Conservation (phyloP, 2,113 vertebrate species). For the Emydura subglobosa region DNA sequence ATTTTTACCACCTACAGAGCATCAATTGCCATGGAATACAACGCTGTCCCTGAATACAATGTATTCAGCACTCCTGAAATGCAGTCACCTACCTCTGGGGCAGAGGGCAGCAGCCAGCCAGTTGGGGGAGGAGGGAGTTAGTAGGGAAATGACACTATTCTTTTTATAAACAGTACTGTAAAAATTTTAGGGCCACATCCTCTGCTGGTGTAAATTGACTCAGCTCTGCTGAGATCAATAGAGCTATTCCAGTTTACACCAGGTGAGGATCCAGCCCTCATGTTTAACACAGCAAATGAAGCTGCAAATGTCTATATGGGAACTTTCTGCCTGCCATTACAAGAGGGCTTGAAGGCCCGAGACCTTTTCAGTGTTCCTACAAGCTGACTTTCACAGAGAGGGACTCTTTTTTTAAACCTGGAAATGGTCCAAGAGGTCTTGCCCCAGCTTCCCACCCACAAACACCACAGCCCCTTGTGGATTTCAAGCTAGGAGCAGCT, state of each 20-base stretch:
- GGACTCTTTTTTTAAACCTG: fast-evolving
- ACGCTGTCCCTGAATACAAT: neutral
- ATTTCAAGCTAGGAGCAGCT: neutral
- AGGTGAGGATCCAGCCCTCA: fast-evolving
- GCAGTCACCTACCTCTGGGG: neutral
- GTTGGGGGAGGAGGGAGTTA: too few species aligned
- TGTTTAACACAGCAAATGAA: fast-evolving
- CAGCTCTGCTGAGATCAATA: neutral
- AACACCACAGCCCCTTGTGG: neutral
- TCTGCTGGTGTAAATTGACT: neutral
- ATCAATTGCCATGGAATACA: neutral
- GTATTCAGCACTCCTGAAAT: neutral
- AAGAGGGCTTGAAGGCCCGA: neutral
- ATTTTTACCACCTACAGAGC: neutral
- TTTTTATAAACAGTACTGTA: too few species aligned
- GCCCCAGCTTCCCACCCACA: neutral
- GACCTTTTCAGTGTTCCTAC: neutral
- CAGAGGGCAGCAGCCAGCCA: neutral
- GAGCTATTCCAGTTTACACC: neutral
- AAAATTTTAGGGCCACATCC: neutral
- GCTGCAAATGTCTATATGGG: fast-evolving
- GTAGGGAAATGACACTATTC: fast-evolving
- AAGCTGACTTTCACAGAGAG: fast-evolving
- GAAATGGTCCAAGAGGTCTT: neutral
- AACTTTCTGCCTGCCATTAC: neutral